Percentiles rank a stretch among this genome's conserved stretches.
Evolutionary conservation across 2,888 invertebrate genomes (phyloP).

Genomic region (Stenurella melanura): DNA sequence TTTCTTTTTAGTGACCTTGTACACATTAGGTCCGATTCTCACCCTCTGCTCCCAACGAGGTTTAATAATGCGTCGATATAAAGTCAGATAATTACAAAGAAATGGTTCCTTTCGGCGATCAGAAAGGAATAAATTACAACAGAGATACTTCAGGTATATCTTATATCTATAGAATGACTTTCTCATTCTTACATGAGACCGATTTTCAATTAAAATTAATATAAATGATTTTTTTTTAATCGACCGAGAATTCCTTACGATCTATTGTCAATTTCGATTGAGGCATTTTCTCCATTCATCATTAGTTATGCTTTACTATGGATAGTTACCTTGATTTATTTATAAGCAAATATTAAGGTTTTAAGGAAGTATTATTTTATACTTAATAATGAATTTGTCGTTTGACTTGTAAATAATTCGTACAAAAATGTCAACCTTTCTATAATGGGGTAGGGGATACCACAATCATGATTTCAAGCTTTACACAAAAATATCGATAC

Average conservation of each 20-base stretch:
- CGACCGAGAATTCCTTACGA: constrained; percentile 26
- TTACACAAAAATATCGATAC: too few species aligned
- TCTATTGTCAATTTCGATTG: constrained; percentile 14
- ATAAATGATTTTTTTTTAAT: constrained; percentile 35
- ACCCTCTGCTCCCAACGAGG: constrained; percentile 25
- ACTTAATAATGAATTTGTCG: too few species aligned
- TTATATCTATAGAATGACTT: constrained; percentile 46
- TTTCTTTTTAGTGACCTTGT: background rate
- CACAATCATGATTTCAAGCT: too few species aligned
- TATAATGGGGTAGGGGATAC: too few species aligned
- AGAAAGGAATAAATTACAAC: constrained; percentile 57
- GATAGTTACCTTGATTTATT: background rate
- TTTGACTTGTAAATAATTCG: too few species aligned
- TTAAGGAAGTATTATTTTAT: too few species aligned
- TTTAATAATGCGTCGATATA: constrained; percentile 26
- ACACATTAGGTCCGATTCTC: constrained; percentile 14
- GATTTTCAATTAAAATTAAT: constrained; percentile 33
- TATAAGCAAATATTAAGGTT: background rate
- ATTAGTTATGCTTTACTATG: constrained; percentile 1
- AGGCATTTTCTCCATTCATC: constrained; percentile 19
- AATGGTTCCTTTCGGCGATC: constrained; percentile 49
- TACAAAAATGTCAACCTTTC: too few species aligned
- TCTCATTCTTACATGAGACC: constrained; percentile 39
- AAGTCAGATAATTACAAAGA: constrained; percentile 51
- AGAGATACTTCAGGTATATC: constrained; percentile 51